phyloP scores from a whole-genome alignment of 2,888 invertebrate species.

The Cerceris ruficornis region DNA sequence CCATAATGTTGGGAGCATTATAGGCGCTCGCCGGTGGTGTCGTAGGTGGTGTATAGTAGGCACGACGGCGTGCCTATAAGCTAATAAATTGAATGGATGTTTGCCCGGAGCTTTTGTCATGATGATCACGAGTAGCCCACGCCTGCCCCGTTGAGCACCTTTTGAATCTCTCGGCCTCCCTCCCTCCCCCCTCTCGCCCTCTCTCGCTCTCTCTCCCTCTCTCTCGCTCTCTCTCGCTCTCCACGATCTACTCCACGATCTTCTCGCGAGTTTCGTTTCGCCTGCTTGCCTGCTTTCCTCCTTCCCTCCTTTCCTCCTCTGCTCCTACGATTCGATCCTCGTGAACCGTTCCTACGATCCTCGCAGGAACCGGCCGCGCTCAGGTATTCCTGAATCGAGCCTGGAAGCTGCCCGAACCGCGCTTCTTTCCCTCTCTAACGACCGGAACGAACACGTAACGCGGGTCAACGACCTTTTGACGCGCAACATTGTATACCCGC shows the following conservation, averaged over 20 bases:
- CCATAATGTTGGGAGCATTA: slow-evolving; percentile 73
- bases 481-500: not conserved
- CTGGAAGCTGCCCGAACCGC: not conserved
- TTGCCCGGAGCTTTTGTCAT: slow-evolving; percentile 78
- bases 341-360: not conserved
- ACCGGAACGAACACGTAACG: not conserved
- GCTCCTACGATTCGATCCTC: not conserved
- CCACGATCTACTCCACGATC: not conserved
- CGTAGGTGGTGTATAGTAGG: slow-evolving; percentile 73
- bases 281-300: not conserved
- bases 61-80: slow-evolving; percentile 72
- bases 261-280: not conserved
- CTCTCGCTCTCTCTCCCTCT: slow-evolving; percentile 7
- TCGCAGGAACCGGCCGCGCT: too few relatives aligned
- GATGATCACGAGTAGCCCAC: slow-evolving; percentile 77
- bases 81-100: slow-evolving; percentile 80
- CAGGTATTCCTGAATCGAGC: not conserved
- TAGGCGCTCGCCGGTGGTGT: slow-evolving; percentile 66
- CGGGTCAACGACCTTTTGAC: not conserved
- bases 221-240: not conserved
- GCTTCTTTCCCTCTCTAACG: not conserved
- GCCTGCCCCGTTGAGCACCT: slow-evolving; percentile 68
- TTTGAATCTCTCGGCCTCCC: slow-evolving; percentile 63
- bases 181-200: slow-evolving; percentile 16
- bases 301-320: not conserved